Percentiles rank a stretch among this genome's conserved stretches.
Conservation (phyloP, 2,888 invertebrate species). For the Ceramica pisi region DNA sequence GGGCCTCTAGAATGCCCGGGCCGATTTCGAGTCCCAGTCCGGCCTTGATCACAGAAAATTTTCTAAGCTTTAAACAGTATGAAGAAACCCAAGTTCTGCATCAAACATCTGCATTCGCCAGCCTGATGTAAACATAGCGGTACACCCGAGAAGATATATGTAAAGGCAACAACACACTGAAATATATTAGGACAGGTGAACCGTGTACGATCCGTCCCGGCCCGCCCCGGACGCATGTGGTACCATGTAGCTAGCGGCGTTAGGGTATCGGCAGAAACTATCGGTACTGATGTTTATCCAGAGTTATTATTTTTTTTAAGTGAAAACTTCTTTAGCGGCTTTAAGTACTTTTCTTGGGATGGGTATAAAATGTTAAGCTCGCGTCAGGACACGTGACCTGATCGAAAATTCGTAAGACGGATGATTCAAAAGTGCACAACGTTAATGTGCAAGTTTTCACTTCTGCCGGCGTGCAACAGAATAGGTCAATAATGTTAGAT, state of each 20-base stretch:
- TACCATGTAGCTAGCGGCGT: slow-evolving; percentile 40
- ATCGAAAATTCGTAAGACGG: too few relatives aligned
- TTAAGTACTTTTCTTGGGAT: too few relatives aligned
- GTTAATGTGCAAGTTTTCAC: too few relatives aligned
- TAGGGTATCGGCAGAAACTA: slow-evolving; percentile 33
- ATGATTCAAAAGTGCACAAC: too few relatives aligned
- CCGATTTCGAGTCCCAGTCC: too few relatives aligned
- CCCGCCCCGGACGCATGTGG: slow-evolving; percentile 53
- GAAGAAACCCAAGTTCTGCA: not conserved
- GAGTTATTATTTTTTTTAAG: slow-evolving; percentile 18
- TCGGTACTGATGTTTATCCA: slow-evolving; percentile 2
- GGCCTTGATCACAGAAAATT: not conserved
- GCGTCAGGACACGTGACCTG: too few relatives aligned
- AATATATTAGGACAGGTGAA: slow-evolving; percentile 55
- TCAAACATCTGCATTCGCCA: slow-evolving; percentile 29
- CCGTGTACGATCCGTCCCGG: slow-evolving; percentile 48
- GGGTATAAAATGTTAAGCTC: too few relatives aligned
- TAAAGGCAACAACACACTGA: slow-evolving; percentile 41
- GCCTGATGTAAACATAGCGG: slow-evolving; percentile 18
- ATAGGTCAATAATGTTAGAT: too few relatives aligned
- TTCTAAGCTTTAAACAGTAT: not conserved
- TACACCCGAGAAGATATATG: slow-evolving; percentile 35
- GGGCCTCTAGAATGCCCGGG: too few relatives aligned
- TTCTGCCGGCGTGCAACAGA: too few relatives aligned
- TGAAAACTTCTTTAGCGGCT: too few relatives aligned